Conservation (phyloP, 1,140 invertebrate species). For the Diabrotica virgifera region DNA sequence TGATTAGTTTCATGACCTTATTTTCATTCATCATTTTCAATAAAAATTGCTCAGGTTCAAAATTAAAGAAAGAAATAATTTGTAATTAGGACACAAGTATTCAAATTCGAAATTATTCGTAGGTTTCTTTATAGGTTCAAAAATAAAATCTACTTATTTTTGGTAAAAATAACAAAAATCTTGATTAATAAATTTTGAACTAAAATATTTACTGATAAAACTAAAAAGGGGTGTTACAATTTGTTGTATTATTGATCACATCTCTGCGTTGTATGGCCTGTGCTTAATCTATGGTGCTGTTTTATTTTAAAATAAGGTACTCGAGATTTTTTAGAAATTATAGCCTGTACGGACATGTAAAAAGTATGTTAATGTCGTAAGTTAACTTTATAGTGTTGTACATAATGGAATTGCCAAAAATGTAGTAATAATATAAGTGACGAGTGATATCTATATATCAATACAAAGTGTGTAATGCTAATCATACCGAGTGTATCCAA, state of each 20-base stretch:
- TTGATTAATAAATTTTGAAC: no score
- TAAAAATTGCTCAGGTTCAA: no score
- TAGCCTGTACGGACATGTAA: not conserved
- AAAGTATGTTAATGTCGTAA: not conserved
- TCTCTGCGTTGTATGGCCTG: not conserved
- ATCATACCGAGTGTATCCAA: not conserved
- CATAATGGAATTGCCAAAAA: constrained; percentile 13
- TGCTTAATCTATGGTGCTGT: constrained; percentile 18
- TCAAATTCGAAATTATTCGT: no score
- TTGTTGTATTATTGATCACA: not conserved
- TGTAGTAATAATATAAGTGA: not conserved
- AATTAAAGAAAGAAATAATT: no score
- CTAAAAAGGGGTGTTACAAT: no score
- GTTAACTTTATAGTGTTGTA: constrained; percentile 10
- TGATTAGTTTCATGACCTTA: no score
- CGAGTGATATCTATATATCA: not conserved
- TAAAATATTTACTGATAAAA: no score
- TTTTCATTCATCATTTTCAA: no score
- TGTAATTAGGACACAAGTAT: no score
- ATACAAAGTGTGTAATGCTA: constrained; percentile 3
- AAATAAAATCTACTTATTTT: no score
- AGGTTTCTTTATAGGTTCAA: no score
- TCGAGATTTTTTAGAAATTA: not conserved
- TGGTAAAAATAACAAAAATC: no score
- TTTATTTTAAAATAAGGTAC: constrained; percentile 13